Percentiles rank a stretch among this genome's conserved stretches.
Evolutionary conservation across 2,113 vertebrate genomes (phyloP).

Genomic region (Brachyistius frenatus): DNA sequence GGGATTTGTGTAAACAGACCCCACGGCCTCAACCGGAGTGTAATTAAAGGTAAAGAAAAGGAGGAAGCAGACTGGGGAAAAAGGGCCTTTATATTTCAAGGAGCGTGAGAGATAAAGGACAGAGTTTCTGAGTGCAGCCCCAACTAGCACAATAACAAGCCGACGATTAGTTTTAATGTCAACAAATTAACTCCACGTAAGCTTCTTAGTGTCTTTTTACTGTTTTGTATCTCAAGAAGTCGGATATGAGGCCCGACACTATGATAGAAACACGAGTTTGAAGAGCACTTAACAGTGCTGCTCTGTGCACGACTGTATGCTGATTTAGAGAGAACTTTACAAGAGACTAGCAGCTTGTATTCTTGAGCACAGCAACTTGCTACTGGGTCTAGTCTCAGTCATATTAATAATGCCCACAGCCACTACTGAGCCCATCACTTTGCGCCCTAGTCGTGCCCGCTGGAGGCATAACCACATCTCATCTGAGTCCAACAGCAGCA

Average conservation of each 20-base stretch:
- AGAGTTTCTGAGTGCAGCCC: conserved; percentile 21
- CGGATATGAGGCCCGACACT: neutral
- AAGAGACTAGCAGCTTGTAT: conserved; percentile 15
- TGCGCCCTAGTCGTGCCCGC: conserved; percentile 31
- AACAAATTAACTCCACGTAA: conserved; percentile 18
- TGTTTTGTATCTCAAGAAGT: neutral
- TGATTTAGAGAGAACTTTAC: neutral
- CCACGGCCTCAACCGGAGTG: conserved; percentile 44
- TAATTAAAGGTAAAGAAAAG: conserved; percentile 73
- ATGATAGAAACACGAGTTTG: conserved; percentile 2
- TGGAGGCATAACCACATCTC: conserved; percentile 50
- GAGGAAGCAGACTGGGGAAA: conserved; percentile 25
- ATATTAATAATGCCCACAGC: conserved; percentile 59
- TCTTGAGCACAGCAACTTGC: conserved; percentile 11
- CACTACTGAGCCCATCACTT: conserved; percentile 50
- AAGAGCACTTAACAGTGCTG: neutral
- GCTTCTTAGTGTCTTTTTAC: conserved; percentile 9
- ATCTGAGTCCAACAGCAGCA: conserved; percentile 53
- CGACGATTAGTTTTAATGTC: too few relatives aligned
- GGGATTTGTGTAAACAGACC: conserved; percentile 75
- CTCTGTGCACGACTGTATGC: too few relatives aligned
- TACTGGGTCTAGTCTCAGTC: conserved; percentile 25
- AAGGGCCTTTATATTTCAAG: conserved; percentile 7
- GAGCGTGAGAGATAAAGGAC: conserved; percentile 31
- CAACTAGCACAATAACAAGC: conserved; percentile 27